These are phyloP conservation scores for Intellagama lesueurii DNA, from an alignment of 2,797 vertebrate species.

Conservation along the genomic window DNA sequence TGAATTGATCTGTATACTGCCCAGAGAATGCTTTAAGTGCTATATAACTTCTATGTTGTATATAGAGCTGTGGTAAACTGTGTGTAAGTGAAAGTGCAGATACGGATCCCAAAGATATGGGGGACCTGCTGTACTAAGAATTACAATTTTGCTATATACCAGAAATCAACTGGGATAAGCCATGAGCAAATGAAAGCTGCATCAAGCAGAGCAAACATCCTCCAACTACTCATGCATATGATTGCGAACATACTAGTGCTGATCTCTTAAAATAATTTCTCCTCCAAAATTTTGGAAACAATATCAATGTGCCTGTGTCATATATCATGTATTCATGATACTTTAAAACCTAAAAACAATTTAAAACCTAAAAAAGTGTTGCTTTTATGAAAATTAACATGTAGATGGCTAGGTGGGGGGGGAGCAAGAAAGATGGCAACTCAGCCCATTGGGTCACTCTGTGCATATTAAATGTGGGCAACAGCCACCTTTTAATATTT, in stretches of 20 bases:
- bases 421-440: conserved; percentile 25
- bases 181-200: not conserved
- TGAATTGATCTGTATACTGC: too few species aligned
- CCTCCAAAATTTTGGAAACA: not conserved
- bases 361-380: conserved; percentile 18
- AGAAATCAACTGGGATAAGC: not conserved
- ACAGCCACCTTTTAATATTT: conserved; percentile 34
- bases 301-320: rapidly evolving
- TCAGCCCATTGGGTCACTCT: conserved; percentile 9
- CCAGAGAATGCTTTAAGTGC: too few species aligned
- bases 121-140: too few species aligned
- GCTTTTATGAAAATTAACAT: conserved; percentile 52
- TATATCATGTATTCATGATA: not conserved
- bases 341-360: conserved; percentile 15
- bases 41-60: too few species aligned
- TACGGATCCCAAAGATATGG: too few species aligned
- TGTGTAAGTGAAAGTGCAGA: too few species aligned
- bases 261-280: not conserved
- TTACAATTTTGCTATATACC: too few species aligned
- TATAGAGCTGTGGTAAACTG: too few species aligned
- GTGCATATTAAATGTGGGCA: conserved; percentile 26
- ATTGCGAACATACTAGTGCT: not conserved
- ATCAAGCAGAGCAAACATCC: not conserved
- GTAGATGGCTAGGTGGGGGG: not conserved
- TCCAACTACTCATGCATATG: not conserved